Evolutionary conservation across 1,140 invertebrate species (phyloP).

Genomic region (Ceratosolen solmsi): DNA sequence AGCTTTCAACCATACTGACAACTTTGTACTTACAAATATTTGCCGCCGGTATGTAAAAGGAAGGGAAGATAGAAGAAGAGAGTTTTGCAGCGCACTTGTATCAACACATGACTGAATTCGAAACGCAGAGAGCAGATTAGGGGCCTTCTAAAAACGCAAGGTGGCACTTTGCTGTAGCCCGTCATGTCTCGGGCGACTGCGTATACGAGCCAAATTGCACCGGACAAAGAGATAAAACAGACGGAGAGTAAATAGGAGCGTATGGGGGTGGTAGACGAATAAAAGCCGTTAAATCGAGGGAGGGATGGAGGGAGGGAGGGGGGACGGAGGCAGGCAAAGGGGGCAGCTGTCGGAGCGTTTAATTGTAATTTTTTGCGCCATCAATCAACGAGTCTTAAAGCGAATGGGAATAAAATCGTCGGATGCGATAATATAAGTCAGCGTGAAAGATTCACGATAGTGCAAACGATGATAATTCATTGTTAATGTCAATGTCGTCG

Average conservation of each 20-base stretch:
- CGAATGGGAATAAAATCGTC: too few relatives aligned
- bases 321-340: too few relatives aligned
- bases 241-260: neutral
- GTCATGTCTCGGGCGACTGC: neutral
- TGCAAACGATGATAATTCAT: constrained; percentile 8
- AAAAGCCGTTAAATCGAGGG: neutral
- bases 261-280: too few relatives aligned
- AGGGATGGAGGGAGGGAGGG: neutral
- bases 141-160: constrained; percentile 35
- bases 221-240: constrained; percentile 7
- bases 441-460: neutral
- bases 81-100: constrained; percentile 1
- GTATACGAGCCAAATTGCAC: constrained; percentile 1
- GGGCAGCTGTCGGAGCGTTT: neutral
- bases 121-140: constrained; percentile 10
- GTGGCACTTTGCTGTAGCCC: neutral
- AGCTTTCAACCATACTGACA: neutral
- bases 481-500: constrained; percentile 23
- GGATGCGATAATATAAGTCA: too few relatives aligned
- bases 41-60: neutral
- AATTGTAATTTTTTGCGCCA: constrained; percentile 25
- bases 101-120: constrained; percentile 20
- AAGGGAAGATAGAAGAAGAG: neutral
- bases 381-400: too few relatives aligned
- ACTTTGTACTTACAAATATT: neutral